Evolutionary conservation across 2,113 vertebrate species (phyloP), one percentile per base, ranked within the genome.

Genomic region (Gymnobelideus leadbeateri): DNA sequence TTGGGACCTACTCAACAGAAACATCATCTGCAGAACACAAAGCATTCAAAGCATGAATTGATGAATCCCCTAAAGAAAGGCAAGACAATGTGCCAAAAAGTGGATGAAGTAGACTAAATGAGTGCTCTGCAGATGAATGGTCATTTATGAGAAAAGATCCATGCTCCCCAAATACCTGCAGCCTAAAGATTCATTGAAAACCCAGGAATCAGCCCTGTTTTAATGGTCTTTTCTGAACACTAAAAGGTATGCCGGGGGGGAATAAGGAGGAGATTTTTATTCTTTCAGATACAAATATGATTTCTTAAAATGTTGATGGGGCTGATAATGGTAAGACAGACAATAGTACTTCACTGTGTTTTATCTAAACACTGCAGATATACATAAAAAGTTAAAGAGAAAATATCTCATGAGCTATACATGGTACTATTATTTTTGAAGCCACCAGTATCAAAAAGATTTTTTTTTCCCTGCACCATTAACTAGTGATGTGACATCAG

Each of bases 1-100:
- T 84, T 43, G 68, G 68, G 68, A 43, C n/a, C 68, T 84, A 84
- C 68, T 84, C 68, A 84, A 84, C 68, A 84, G 68, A 84, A 84
- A 84, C 68, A 84, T n/a, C 14, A 21, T 84, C 37, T 84, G 68
- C n/a, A 84, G 68, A 84, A 43, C 68, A 84, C n/a, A 43, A 84
- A 43, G 37, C 68, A 43, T 84, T n/a, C n/a, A 43, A 84, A 84
- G 68, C 37, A 84, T 23, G n/a, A 19, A 23, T 43, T 84, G n/a
- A 84, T 84, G 68, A 84, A 84, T 23, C 16, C 19, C 68, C n/a
- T 43, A 19, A 84, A 84, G n/a, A 43, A 84, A 84, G 68, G 37
- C 19, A 84, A 84, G 68, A 84, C 68, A 84, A 84, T 84, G n/a
- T 23, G n/a, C n/a, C n/a, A 8, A 43, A 77, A 84, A 43, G 19